Percentiles rank a stretch among this genome's conserved stretches.
Evolutionary conservation across 2,797 vertebrate species (phyloP).

Genomic region (Brachyalestes nurse): DNA sequence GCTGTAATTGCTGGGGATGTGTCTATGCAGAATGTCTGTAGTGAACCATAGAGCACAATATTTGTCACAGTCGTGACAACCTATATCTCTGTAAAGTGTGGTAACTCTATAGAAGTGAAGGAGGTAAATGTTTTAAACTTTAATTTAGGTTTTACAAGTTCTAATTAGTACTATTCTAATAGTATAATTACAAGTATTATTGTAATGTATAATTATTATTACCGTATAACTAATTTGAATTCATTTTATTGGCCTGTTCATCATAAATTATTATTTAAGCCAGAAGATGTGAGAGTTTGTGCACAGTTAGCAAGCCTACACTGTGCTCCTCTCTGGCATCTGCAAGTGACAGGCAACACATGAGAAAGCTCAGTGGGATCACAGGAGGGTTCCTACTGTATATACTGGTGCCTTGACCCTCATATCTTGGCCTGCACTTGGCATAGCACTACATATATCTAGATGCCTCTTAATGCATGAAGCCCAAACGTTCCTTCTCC

Average conservation of each 20-base stretch:
- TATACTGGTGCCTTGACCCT: slow-evolving; percentile 50
- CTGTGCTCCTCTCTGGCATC: slow-evolving; percentile 36
- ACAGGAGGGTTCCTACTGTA: slow-evolving; percentile 40
- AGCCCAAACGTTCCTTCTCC: slow-evolving; percentile 37
- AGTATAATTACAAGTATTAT: no score
- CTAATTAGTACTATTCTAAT: no score
- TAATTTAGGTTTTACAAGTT: no score
- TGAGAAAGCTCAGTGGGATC: slow-evolving; percentile 51
- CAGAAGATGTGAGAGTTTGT: slow-evolving; percentile 39
- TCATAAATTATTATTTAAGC: neutral
- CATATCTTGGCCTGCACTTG: slow-evolving; percentile 27
- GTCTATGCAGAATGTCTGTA: slow-evolving; percentile 19
- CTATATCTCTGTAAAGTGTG: neutral
- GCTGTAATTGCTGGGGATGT: slow-evolving; percentile 41
- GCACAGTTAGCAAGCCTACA: slow-evolving; percentile 24
- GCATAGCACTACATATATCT: slow-evolving; percentile 53
- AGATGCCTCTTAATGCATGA: slow-evolving; percentile 43
- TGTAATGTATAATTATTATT: no score
- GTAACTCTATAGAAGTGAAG: no score
- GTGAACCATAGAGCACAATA: neutral
- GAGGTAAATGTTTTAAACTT: no score
- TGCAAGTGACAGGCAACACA: slow-evolving; percentile 54
- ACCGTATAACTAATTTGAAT: no score
- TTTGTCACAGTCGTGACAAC: neutral
- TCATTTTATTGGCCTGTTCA: no score